A percentile compares a stretch with the other conserved stretches of the same genome.
These are phyloP conservation scores for Todus mexicanus DNA, from an alignment of 2,797 vertebrate genomes.

Conservation along the genomic window DNA sequence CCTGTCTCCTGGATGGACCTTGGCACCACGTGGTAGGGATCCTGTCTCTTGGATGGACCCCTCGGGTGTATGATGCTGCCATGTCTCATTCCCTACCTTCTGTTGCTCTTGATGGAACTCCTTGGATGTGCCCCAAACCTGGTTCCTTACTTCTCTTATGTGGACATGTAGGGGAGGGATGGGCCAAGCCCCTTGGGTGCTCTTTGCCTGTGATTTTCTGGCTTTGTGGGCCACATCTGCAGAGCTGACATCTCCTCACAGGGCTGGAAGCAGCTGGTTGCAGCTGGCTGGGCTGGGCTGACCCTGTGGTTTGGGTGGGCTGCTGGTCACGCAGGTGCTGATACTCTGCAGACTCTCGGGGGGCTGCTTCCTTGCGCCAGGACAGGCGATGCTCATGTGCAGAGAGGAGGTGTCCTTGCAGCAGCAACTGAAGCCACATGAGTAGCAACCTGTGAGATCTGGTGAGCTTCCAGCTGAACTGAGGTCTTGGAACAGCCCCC, in stretches of 20 bases:
- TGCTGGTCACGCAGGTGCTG: not conserved
- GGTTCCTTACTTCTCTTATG: not conserved
- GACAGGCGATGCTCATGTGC: not conserved
- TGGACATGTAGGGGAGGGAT: not conserved
- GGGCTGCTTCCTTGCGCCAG: not conserved
- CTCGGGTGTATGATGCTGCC: not conserved
- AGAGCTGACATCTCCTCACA: accelerated
- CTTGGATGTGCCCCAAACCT: not conserved
- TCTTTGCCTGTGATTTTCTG: not conserved
- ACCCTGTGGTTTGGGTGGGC: not conserved
- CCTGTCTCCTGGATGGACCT: not conserved
- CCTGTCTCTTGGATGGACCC: not conserved
- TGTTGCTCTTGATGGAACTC: not conserved
- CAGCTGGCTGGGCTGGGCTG: not conserved
- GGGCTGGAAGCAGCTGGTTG: not conserved
- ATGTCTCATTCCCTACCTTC: not conserved
- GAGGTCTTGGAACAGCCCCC: not conserved
- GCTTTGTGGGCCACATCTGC: not conserved
- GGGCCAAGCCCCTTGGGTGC: not conserved
- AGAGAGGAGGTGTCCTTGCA: not conserved
- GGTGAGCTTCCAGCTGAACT: not conserved
- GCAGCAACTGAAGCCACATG: not conserved
- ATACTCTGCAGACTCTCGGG: not conserved
- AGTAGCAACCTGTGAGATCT: not conserved
- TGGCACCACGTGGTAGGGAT: not conserved